Conservation (phyloP, 1,140 invertebrate genomes). For the Telenomus remus region DNA sequence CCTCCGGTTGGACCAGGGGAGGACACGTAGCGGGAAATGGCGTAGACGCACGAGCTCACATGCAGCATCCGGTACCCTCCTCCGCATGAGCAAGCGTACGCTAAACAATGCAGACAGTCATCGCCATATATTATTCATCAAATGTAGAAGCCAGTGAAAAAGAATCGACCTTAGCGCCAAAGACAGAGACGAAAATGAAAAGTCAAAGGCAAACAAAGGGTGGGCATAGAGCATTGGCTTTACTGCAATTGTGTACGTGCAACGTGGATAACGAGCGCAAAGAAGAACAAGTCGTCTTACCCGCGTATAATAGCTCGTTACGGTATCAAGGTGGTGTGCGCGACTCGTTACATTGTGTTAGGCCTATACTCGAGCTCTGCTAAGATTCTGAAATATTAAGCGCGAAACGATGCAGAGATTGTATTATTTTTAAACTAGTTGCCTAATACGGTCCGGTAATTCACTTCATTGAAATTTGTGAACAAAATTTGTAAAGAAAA, state of each 20-base stretch:
- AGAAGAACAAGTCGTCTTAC: conserved; percentile 57
- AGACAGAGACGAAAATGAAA: conserved; percentile 28
- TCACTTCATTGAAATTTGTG: too few species aligned
- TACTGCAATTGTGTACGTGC: conserved; percentile 35
- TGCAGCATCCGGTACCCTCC: conserved; percentile 60
- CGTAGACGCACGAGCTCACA: conserved; percentile 58
- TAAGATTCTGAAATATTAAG: conserved; percentile 33
- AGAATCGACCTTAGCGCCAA: conserved; percentile 23
- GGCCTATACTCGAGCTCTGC: conserved; percentile 42
- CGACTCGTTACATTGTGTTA: conserved; percentile 56
- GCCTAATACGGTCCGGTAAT: conserved; percentile 25
- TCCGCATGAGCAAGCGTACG: conserved; percentile 54
- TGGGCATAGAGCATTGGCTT: conserved; percentile 42
- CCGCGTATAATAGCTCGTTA: conserved; percentile 54
- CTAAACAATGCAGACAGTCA: conserved; percentile 62
- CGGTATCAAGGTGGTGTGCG: conserved; percentile 37
- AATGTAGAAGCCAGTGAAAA: conserved; percentile 46
- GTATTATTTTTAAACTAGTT: conserved; percentile 28
- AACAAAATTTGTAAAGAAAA: too few species aligned
- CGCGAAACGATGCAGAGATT: conserved; percentile 28
- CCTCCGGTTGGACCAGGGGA: conserved; percentile 19
- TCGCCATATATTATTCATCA: conserved; percentile 62
- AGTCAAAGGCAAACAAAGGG: conserved; percentile 47
- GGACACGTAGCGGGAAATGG: conserved; percentile 60
- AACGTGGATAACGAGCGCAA: conserved; percentile 59